These are phyloP conservation scores for Actinopyga echinites DNA, from an alignment of 53 echinoderm and acorn worm genomes.

Conservation along the genomic window DNA sequence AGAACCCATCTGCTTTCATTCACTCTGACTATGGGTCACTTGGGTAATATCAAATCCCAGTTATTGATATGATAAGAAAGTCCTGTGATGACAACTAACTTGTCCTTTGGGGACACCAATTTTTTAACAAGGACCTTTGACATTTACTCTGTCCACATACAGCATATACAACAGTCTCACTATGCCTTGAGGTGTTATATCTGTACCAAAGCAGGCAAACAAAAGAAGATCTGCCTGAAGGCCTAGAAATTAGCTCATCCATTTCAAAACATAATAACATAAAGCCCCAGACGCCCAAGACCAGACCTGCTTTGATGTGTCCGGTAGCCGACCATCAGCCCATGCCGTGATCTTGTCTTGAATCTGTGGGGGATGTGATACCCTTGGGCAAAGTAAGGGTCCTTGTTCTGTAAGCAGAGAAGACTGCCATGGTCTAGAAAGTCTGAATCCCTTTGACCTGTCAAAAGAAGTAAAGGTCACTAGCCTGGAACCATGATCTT, in stretches of 20 bases:
- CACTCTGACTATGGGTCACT: conserved; percentile 15
- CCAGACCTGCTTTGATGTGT: conserved; percentile 20
- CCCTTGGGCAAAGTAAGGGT: not conserved
- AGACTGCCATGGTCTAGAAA: not conserved
- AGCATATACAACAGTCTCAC: conserved; percentile 22
- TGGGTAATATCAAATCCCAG: conserved; percentile 32
- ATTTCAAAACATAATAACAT: conserved; percentile 1
- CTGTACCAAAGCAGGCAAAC: not conserved
- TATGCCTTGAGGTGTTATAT: not conserved
- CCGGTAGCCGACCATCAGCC: conserved; percentile 7
- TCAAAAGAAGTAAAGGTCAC: not conserved
- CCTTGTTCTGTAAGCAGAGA: not conserved
- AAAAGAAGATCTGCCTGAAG: not conserved
- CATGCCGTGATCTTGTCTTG: not conserved
- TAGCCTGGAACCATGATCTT: conserved; percentile 5
- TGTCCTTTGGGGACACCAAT: conserved; percentile 9
- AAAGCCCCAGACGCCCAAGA: not conserved
- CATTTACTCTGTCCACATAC: not conserved
- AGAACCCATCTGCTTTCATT: conserved; percentile 23
- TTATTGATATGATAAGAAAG: conserved; percentile 6
- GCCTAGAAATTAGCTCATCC: not conserved
- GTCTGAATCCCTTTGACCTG: not conserved
- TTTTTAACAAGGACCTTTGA: conserved; percentile 40
- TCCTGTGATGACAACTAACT: conserved; percentile 27
- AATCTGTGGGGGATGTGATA: not conserved